Evolutionary conservation across 1,140 invertebrate genomes (phyloP).

Genomic region (Camponotus vicinus): DNA sequence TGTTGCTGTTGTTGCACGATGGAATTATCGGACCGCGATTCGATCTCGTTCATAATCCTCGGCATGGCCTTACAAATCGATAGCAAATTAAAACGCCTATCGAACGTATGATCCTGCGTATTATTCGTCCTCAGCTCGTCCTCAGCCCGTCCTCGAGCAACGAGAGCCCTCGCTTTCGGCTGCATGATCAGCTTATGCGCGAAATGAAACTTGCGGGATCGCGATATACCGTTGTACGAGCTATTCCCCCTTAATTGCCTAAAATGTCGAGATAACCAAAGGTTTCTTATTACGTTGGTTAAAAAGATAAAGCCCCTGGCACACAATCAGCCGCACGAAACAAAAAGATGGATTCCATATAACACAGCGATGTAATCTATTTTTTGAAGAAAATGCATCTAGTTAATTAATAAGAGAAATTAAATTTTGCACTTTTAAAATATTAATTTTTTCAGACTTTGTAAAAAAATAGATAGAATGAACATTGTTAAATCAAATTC

Average conservation of each 20-base stretch:
- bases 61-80: slow-evolving; percentile 58
- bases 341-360: neutral
- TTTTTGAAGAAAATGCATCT: neutral
- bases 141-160: slow-evolving; percentile 1
- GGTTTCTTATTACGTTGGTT: slow-evolving; percentile 1
- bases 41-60: slow-evolving; percentile 43
- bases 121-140: slow-evolving; percentile 25
- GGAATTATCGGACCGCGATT: slow-evolving; percentile 19
- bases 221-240: neutral
- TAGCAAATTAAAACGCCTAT: slow-evolving; percentile 72
- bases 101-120: slow-evolving; percentile 54
- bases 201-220: neutral
- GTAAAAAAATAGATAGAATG: neutral
- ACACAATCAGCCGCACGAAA: neutral
- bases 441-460: neutral
- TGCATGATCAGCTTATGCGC: slow-evolving; percentile 38
- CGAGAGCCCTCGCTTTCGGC: slow-evolving; percentile 46
- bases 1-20: slow-evolving; percentile 17
- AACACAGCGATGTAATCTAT: neutral
- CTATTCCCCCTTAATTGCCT: slow-evolving; percentile 23
- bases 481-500: neutral
- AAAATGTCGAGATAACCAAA: slow-evolving; percentile 19
- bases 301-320: neutral
- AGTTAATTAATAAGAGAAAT: neutral
- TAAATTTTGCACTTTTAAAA: neutral